phyloP scores from a whole-genome alignment of 1,140 invertebrate species.

The Ooceraea biroi region DNA sequence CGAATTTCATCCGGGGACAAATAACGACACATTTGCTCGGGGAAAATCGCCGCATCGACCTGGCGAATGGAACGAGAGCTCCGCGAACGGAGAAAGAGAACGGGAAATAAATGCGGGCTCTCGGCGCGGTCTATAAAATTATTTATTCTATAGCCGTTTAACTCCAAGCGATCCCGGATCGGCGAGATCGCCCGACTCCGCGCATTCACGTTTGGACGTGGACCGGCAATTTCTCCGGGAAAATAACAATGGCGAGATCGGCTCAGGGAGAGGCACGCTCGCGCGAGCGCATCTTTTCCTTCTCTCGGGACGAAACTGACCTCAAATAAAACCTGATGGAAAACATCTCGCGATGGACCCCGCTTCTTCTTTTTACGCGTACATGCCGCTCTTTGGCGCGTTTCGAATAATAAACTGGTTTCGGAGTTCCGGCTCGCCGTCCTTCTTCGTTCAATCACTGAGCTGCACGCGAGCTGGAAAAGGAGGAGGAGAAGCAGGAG shows the following conservation, averaged over 20 bases:
- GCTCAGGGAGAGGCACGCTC: background rate
- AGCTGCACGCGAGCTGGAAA: slow-evolving; percentile 6
- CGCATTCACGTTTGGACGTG: slow-evolving; percentile 49
- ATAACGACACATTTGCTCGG: slow-evolving; percentile 34
- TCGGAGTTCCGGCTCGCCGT: slow-evolving; percentile 80
- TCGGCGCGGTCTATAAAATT: slow-evolving; percentile 12
- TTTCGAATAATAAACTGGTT: slow-evolving; percentile 77
- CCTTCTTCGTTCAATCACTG: slow-evolving; percentile 69
- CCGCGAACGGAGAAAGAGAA: too few relatives aligned
- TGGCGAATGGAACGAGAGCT: slow-evolving; percentile 13
- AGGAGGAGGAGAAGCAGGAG: background rate
- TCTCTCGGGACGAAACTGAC: slow-evolving; percentile 41
- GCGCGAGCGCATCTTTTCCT: background rate
- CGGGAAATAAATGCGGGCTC: background rate
- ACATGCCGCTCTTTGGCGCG: slow-evolving; percentile 14
- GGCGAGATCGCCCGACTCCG: background rate
- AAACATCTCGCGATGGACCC: slow-evolving; percentile 55
- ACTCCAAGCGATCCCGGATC: slow-evolving; percentile 25
- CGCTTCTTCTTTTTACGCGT: slow-evolving; percentile 64
- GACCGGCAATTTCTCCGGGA: slow-evolving; percentile 47
- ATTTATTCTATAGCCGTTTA: slow-evolving; percentile 16
- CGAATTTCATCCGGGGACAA: slow-evolving; percentile 12
- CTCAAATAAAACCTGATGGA: slow-evolving; percentile 68
- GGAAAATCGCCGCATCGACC: background rate
- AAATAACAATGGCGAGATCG: slow-evolving; percentile 43